Percentiles rank a stretch among this genome's conserved stretches.
phyloP scores from a whole-genome alignment of 2,113 vertebrate genomes.

The Aegypius monachus region DNA sequence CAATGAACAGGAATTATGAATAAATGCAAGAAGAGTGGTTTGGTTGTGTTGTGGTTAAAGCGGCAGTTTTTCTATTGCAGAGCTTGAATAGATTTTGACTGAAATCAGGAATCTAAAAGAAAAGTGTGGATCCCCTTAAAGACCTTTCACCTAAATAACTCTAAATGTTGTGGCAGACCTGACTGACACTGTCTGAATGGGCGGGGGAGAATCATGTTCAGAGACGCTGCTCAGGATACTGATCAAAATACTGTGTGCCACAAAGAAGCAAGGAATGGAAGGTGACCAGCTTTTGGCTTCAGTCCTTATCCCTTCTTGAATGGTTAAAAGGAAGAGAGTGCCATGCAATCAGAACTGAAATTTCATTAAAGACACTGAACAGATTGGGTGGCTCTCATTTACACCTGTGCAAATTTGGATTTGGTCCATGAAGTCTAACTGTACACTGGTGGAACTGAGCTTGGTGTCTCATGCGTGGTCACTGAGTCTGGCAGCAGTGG shows the following conservation, averaged over 20 bases:
- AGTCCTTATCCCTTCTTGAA: neutral
- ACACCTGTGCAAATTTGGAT: slow-evolving; percentile 17
- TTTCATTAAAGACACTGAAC: neutral
- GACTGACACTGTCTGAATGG: neutral
- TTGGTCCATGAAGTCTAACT: neutral
- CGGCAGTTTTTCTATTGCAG: neutral
- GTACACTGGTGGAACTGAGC: neutral
- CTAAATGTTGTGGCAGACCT: neutral
- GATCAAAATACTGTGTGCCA: neutral
- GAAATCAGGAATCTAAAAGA: neutral
- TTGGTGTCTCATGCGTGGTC: neutral
- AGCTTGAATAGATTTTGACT: neutral
- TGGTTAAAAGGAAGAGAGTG: neutral
- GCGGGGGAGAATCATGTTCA: neutral
- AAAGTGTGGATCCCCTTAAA: neutral
- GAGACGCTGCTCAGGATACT: neutral
- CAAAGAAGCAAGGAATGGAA: neutral
- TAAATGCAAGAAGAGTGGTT: neutral
- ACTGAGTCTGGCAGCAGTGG: neutral
- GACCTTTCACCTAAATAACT: neutral
- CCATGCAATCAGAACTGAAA: neutral
- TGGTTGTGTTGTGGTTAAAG: neutral
- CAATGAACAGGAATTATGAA: neutral
- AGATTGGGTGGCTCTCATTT: neutral
- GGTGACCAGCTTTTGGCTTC: neutral